Base-by-base conservation (phyloP, 1,140 invertebrate genomes). In the Cydia amplana region DNA sequence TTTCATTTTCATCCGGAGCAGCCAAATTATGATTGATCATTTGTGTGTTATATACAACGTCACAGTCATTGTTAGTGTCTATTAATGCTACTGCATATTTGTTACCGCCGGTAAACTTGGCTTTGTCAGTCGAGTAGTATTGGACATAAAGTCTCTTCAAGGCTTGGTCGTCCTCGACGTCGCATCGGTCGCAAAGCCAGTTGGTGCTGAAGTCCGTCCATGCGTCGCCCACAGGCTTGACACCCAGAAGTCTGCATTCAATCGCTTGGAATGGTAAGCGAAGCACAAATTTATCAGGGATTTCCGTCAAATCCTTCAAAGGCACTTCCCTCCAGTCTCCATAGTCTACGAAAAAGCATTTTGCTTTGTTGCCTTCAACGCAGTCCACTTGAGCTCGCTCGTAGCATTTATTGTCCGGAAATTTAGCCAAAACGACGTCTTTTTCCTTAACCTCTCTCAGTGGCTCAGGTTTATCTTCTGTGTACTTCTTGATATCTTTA, bases 281-380 rank as follows among this genome's bases (percentile, higher is more conserved):
- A 10, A 79, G 84, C 18, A 93, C 81, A 18, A 93, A 80, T 65
- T 87, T 83, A 12, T 87, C 81, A 16, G 85, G 82, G 43, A 93
- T 93, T 25, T 86, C 80, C 0, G 80, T 51, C 43, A 93, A 65
- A 79, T 91, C 51, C 9, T 86, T 80, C 63, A 74, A 43, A 40
- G 73, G 60, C 3, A 93, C 79, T 3, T 84, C 79, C 51, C 74
- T 79, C 79, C 79, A 89, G 74, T 93, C 92, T 1, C 91, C 93
- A 75, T 92, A 87, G 73, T 93, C 93, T 0, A 93, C 88, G 79
- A 93, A 93, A 78, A 93, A 93, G 65, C 92, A 93, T 79, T 87
- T 85, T 3, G 89, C 79, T 81, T 80, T 86, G 18, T 76, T 73
- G 32, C 82, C 74, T 28, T 82, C 73, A 28, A 88, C 72, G 4